Conservation (phyloP, 2,888 invertebrate species). For the Dilophus febrilis region DNA sequence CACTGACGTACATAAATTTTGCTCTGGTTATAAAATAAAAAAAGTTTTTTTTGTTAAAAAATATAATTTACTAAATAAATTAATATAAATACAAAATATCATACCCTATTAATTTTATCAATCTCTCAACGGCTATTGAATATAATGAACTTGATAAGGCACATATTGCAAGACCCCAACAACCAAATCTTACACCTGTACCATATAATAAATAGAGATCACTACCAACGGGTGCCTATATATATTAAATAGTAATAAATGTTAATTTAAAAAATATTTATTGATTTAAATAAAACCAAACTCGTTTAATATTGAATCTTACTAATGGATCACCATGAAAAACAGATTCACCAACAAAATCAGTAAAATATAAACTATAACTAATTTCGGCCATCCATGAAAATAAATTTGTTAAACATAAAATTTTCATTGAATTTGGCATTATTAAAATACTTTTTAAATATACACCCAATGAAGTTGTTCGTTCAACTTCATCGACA, state of each 20-base stretch:
- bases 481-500: constrained; percentile 10
- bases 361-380: constrained; percentile 47
- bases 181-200: constrained; percentile 29
- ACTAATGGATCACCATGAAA: constrained; percentile 36
- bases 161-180: constrained; percentile 30
- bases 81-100: constrained; percentile 6
- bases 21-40: constrained; percentile 15
- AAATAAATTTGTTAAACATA: constrained; percentile 43
- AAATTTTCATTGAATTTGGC: constrained; percentile 37
- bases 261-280: constrained; percentile 6
- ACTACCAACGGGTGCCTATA: constrained; percentile 18
- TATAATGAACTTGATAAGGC: constrained; percentile 30
- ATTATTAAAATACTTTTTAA: constrained; percentile 40
- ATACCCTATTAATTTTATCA: constrained; percentile 27
- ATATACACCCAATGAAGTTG: constrained; percentile 21
- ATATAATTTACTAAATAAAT: neutral
- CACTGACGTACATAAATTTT: constrained; percentile 25
- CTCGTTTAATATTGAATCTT: too few species aligned
- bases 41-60: neutral
- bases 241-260: constrained; percentile 1
- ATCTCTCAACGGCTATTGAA: constrained; percentile 25
- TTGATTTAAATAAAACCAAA: too few species aligned
- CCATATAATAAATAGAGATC: constrained; percentile 20
- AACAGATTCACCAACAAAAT: constrained; percentile 46
- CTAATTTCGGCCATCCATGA: constrained; percentile 52